A percentile compares a stretch with the other conserved stretches of the same genome.
Evolutionary conservation across 1,140 invertebrate genomes (phyloP).

Genomic region (Neodiprion virginianus): DNA sequence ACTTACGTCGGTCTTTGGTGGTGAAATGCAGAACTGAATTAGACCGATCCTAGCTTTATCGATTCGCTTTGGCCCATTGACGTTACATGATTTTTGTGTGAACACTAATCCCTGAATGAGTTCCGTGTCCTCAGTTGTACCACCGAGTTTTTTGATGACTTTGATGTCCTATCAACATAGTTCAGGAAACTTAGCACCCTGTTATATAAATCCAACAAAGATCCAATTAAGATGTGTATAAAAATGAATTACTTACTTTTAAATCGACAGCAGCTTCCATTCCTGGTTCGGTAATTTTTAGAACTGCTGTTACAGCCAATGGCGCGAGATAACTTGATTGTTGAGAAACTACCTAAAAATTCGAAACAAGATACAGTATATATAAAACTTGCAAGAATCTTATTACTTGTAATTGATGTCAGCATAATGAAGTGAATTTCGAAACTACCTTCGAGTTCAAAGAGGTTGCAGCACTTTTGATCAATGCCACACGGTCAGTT

Average conservation of each 20-base stretch:
- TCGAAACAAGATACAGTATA: conserved; percentile 20
- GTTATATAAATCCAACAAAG: background rate
- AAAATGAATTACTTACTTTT: conserved; percentile 45
- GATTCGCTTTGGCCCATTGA: conserved; percentile 90
- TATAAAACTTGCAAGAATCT: too few species aligned
- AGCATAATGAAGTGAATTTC: conserved; percentile 4
- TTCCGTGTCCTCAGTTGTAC: conserved; percentile 98
- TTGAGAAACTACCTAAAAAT: conserved; percentile 87
- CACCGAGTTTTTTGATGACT: conserved; percentile 95
- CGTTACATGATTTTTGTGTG: conserved; percentile 86
- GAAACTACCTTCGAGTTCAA: conserved; percentile 91
- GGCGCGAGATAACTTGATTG: conserved; percentile 94
- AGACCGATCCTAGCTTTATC: conserved; percentile 99
- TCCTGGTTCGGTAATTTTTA: conserved; percentile 77
- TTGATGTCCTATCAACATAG: conserved; percentile 78
- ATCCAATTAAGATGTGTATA: background rate
- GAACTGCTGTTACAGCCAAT: conserved; percentile 96
- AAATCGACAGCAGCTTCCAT: conserved; percentile 71
- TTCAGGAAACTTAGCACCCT: conserved; percentile 5
- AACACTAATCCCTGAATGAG: conserved; percentile 95
- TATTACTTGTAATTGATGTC: background rate
- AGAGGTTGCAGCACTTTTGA: conserved; percentile 96
- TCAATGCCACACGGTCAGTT: conserved; percentile 83
- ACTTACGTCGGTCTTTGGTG: conserved; percentile 97
- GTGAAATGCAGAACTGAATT: conserved; percentile 99